These are phyloP conservation scores for Anguilla japonica DNA, from an alignment of 2,113 vertebrate genomes.

Conservation along the genomic window DNA sequence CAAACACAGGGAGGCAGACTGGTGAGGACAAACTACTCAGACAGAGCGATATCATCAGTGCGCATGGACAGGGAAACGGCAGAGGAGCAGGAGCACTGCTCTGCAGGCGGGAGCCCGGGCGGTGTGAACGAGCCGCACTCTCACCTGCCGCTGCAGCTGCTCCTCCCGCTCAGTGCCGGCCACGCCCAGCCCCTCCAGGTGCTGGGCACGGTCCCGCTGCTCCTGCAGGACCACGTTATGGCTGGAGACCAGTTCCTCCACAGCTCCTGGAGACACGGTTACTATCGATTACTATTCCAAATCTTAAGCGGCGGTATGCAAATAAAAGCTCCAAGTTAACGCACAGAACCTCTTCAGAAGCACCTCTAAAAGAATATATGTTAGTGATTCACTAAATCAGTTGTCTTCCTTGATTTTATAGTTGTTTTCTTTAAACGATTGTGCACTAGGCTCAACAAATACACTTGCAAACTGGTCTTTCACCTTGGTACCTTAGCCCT, in stretches of 20 bases:
- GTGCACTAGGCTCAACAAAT: too few species aligned
- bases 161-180: constrained; percentile 60
- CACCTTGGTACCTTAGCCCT: too few species aligned
- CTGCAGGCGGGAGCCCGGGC: too few species aligned
- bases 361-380: too few species aligned
- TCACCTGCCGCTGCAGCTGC: constrained; percentile 74
- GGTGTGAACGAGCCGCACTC: not conserved
- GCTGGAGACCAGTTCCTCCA: constrained; percentile 65
- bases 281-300: not conserved
- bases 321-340: too few species aligned
- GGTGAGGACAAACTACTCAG: not conserved
- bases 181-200: constrained; percentile 57
- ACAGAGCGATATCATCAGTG: not conserved
- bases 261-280: constrained; percentile 47
- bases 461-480: too few species aligned
- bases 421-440: too few species aligned
- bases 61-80: not conserved
- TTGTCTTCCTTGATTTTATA: too few species aligned
- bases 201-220: constrained; percentile 56
- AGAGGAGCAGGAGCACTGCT: too few species aligned
- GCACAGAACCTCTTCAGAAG: too few species aligned
- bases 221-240: constrained; percentile 62
- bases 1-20: not conserved
- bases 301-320: not conserved
- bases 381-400: too few species aligned